Evolutionary conservation across 2,797 vertebrate genomes (phyloP), one percentile per base, ranked within the genome.

Genomic region (Eremophila alpestris): DNA sequence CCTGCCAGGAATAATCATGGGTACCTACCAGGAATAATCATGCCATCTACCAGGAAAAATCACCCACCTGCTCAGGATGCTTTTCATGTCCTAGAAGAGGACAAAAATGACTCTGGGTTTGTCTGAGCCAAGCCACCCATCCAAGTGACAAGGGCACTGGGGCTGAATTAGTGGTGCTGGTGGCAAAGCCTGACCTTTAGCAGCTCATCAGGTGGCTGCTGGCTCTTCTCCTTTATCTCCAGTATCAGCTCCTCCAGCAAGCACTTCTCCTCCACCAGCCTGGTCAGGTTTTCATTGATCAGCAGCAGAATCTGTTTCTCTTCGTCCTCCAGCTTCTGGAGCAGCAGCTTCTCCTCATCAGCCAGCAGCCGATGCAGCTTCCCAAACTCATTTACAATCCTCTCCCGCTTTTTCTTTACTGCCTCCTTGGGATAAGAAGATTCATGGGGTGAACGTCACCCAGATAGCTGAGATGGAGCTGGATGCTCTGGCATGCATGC

Each of bases 311-410:
- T 97, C 16, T 13, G 36, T 17, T 96, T 87, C 80, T 98, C 97
- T 32, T 97, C 97, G 58, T 96, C 92, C 82, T 97, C 97, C 87
- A 98, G 86, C 52, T 91, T 75, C 85, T 96, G 76, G 48, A 98
- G 96, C 80, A 98, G 94, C 49, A 94, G 79, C 34, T 95, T 96
- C 81, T 98, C 97, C 86, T 98, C 97, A 2, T 92, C 93, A 0
- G 92, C 95, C 83, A 98, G 95, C 27, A 98, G 95, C 32, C 94
- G 94, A 15, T 97, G 94, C 14, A 97, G 88, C 81, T 98, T 98
- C 83, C 97, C 97, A 7, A 98, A 98, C 81, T 98, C 98, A 0
- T 89, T 74, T 19, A 97, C 62, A 73, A 98, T 96, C 34, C 55
- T 86, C 70, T 97, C 97, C 15, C 96, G 79, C 58, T 97, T 96